Percentiles rank a stretch among this genome's conserved stretches.
Evolutionary conservation across 2,888 invertebrate genomes (phyloP).

Genomic region (Elysia crispata): DNA sequence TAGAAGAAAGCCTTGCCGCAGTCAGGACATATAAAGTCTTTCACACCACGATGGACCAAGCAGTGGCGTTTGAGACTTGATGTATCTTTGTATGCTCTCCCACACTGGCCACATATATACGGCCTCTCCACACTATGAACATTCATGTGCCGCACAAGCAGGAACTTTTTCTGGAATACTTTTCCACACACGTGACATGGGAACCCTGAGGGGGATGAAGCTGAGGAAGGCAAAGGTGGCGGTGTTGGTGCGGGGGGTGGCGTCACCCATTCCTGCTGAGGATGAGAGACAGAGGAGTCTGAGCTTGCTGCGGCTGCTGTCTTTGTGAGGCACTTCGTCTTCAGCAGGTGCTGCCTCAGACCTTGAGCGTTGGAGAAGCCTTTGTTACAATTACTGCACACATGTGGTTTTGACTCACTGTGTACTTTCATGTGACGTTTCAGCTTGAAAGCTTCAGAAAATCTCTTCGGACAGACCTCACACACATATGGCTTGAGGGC

Average conservation of each 20-base stretch:
- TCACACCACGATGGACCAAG: slow-evolving; percentile 42
- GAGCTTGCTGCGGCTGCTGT: background rate
- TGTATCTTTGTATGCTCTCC: slow-evolving; percentile 43
- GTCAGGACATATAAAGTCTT: slow-evolving; percentile 35
- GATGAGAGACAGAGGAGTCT: background rate
- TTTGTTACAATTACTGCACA: slow-evolving; percentile 34
- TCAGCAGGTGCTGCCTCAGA: slow-evolving; percentile 18
- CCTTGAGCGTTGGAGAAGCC: background rate
- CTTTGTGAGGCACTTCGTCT: too few relatives aligned
- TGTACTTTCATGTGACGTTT: slow-evolving; percentile 42
- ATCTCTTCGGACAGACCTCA: slow-evolving; percentile 43
- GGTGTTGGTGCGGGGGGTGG: too few relatives aligned
- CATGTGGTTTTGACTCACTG: slow-evolving; percentile 19
- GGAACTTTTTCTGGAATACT: slow-evolving; percentile 38
- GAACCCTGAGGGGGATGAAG: background rate
- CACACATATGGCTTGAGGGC: slow-evolving; percentile 42
- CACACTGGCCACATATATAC: slow-evolving; percentile 40
- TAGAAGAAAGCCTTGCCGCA: slow-evolving; percentile 47
- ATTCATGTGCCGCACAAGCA: slow-evolving; percentile 38
- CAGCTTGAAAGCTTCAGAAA: slow-evolving; percentile 45
- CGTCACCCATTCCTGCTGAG: background rate
- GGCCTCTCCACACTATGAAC: slow-evolving; percentile 38
- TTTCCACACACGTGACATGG: slow-evolving; percentile 40
- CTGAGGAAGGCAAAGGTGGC: too few relatives aligned
- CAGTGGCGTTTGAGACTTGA: slow-evolving; percentile 45